Conservation (phyloP, 2,113 vertebrate species). For the Nipponia nippon region DNA sequence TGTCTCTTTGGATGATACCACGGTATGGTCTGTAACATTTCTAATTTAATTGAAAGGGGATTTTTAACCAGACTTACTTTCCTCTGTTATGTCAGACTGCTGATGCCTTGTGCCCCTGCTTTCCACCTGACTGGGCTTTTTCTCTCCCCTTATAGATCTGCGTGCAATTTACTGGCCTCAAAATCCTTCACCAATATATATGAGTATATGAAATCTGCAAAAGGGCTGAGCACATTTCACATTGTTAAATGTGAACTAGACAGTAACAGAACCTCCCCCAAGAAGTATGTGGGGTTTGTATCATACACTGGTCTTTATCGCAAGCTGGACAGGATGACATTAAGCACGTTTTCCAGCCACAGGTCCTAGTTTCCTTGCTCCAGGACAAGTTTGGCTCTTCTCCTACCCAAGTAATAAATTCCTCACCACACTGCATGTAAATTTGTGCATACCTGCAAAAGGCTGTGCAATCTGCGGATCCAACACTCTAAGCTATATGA, state of each 20-base stretch:
- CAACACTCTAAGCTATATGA: neutral
- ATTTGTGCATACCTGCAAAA: neutral
- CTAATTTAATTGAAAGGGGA: neutral
- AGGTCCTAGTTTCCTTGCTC: neutral
- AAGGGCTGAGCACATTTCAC: neutral
- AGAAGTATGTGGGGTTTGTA: neutral
- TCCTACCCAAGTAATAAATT: neutral
- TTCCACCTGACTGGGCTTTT: neutral
- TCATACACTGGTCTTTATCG: neutral
- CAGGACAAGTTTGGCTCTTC: neutral
- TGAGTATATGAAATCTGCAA: neutral
- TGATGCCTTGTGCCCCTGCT: neutral
- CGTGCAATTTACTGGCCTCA: neutral
- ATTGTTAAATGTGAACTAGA: neutral
- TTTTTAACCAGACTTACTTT: neutral
- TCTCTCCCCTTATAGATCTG: neutral
- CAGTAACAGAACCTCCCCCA: neutral
- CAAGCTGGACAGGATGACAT: neutral
- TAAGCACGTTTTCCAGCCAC: neutral
- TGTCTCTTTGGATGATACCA: neutral
- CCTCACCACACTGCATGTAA: neutral
- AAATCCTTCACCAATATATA: neutral
- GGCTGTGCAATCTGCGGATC: neutral
- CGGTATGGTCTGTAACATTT: neutral
- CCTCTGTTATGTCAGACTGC: neutral